These are phyloP conservation scores for Amphilophus citrinellus DNA, from an alignment of 2,113 vertebrate genomes.

Conservation along the genomic window DNA sequence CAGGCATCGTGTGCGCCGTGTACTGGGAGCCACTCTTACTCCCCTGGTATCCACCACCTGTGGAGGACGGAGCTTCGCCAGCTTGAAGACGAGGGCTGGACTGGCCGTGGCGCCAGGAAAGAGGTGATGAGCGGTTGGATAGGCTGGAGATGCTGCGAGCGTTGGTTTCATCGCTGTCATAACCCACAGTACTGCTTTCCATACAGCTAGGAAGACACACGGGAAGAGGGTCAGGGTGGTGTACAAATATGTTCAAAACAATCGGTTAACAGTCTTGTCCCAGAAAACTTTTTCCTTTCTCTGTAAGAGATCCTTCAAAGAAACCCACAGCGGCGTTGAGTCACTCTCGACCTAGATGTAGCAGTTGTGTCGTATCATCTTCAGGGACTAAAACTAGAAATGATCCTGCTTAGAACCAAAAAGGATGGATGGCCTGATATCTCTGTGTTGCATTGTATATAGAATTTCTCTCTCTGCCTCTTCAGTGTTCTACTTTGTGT, in stretches of 20 bases:
- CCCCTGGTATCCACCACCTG: slow-evolving; percentile 82
- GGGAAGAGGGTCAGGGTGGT: not conserved
- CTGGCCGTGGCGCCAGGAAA: slow-evolving; percentile 97
- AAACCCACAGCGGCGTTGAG: slow-evolving; percentile 16
- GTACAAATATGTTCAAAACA: slow-evolving; percentile 6
- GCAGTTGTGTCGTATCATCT: slow-evolving; percentile 18
- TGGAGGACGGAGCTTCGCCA: slow-evolving; percentile 91
- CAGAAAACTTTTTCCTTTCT: not conserved
- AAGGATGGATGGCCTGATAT: not conserved
- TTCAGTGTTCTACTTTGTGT: not conserved
- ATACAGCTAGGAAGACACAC: slow-evolving; percentile 83
- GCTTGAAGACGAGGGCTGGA: slow-evolving; percentile 97
- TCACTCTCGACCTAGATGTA: slow-evolving; percentile 47
- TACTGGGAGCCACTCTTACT: slow-evolving; percentile 86
- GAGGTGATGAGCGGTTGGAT: slow-evolving; percentile 95
- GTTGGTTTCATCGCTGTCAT: slow-evolving; percentile 96
- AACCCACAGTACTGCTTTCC: slow-evolving; percentile 89
- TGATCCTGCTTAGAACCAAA: slow-evolving; percentile 11
- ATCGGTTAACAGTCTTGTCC: not conserved
- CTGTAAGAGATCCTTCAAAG: slow-evolving; percentile 31
- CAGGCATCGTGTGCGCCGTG: slow-evolving; percentile 95
- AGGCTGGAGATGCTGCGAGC: slow-evolving; percentile 93
- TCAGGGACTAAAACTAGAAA: slow-evolving; percentile 26
- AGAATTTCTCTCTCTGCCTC: not conserved
- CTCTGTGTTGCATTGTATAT: not conserved